Evolutionary conservation across 2,888 invertebrate species (phyloP), one percentile per base, ranked within the genome.

Genomic region (Liopterus haemorrhoidalis): DNA sequence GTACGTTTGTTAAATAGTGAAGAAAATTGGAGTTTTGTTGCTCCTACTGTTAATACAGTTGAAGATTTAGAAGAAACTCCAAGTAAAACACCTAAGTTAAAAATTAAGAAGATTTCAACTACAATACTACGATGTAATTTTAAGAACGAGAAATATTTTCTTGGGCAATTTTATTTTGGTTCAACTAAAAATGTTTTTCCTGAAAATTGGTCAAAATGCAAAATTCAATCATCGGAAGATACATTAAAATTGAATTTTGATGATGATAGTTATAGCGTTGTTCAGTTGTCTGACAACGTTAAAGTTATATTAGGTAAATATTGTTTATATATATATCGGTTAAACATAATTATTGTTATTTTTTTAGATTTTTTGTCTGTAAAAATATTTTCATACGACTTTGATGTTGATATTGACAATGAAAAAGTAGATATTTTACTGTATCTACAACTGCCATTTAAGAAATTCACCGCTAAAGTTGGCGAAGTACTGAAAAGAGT

Each of bases 101-200:
- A 39, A 22, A 31, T 12, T 16, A 9, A 28, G 8, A 15, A 21
- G 9, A n/a, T 31, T n/a, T 12, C 32, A 3, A 21, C 24, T 32
- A 5, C 11, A n/a, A 12, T 42, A 9, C 11, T 18, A 6, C 31
- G 39, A 33, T 45, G 32, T 15, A 25, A 12, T 9, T 2, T n/a
- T 20, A 25, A 45, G 20, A 20, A 45, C 27, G 31, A 32, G 14
- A 24, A 38, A 14, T 33, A 38, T 11, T 46, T 49, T 27, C 33
- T 57, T 11, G 64, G 63, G 11, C 54, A 59, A 38, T 33, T 64
- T 22, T 41, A 51, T 25, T 41, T 65, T 41, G 65, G 66, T 4
- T 51, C 41, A 19, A 61, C 60, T n/a, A 48, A 54, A 42, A 63
- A 62, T 49, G 41, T 55, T 33, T 47, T 63, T 18, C 64, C 66